These are phyloP conservation scores for Iguana delicatissima DNA, from an alignment of 2,797 vertebrate species.

Conservation along the genomic window DNA sequence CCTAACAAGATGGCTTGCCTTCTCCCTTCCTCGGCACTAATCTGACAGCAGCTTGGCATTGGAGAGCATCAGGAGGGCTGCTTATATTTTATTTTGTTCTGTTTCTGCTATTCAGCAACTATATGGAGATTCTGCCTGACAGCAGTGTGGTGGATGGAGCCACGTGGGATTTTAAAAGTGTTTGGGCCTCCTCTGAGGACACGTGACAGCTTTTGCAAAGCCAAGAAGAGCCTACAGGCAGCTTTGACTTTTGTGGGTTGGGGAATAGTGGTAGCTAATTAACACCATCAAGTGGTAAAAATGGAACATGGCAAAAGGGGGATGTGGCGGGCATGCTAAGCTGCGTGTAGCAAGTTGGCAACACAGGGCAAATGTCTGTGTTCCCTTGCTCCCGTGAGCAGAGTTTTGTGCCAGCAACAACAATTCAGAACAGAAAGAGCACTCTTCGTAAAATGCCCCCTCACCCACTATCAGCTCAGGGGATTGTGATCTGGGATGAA, in stretches of 20 bases:
- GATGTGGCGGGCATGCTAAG: slow-evolving; percentile 51
- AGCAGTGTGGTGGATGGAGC: slow-evolving; percentile 56
- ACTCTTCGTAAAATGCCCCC: neutral
- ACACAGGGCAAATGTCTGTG: slow-evolving; percentile 55
- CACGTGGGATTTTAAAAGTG: slow-evolving; percentile 64
- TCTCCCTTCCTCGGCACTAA: neutral
- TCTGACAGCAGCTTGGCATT: slow-evolving; percentile 64
- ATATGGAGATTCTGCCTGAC: slow-evolving; percentile 57
- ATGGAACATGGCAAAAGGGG: neutral
- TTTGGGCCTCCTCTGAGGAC: slow-evolving; percentile 59
- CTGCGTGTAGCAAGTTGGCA: neutral
- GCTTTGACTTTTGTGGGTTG: slow-evolving; percentile 46
- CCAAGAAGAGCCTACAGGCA: slow-evolving; percentile 44
- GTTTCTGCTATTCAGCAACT: slow-evolving; percentile 48
- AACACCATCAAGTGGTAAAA: slow-evolving; percentile 62
- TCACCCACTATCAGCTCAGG: neutral
- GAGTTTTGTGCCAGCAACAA: neutral
- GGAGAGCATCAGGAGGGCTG: slow-evolving; percentile 30
- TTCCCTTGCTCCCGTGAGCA: too few species aligned
- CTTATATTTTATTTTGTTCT: too few species aligned
- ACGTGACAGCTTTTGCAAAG: slow-evolving; percentile 49
- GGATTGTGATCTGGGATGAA: neutral
- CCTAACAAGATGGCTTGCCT: slow-evolving; percentile 22
- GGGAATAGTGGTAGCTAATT: slow-evolving; percentile 65
- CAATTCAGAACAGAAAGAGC: neutral